phyloP scores from a whole-genome alignment of 1,140 invertebrate genomes.

The Hypothenemus hampei region DNA sequence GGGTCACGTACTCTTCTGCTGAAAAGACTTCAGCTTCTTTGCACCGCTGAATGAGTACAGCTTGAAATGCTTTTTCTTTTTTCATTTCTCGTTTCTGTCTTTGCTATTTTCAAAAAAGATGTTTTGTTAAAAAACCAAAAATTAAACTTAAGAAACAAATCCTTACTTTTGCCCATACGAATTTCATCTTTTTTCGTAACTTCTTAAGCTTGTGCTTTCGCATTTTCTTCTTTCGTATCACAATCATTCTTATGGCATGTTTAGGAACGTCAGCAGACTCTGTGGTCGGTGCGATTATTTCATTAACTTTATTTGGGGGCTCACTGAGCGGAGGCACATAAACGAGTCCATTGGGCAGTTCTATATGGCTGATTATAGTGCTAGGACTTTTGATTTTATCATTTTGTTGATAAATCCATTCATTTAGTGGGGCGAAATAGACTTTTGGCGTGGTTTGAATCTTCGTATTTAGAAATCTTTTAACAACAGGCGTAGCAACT shows the following conservation, averaged over 20 bases:
- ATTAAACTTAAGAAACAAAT: constrained; percentile 1
- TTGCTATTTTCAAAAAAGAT: constrained; percentile 41
- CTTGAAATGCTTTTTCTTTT: constrained; percentile 75
- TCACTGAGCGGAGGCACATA: constrained; percentile 30
- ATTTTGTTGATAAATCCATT: constrained; percentile 36
- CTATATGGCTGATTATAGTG: constrained; percentile 20
- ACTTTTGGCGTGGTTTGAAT: not conserved
- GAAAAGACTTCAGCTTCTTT: constrained; percentile 70
- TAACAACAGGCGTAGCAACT: not conserved
- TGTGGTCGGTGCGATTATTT: constrained; percentile 30
- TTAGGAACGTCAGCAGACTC: constrained; percentile 51
- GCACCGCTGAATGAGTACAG: constrained; percentile 60
- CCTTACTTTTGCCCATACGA: constrained; percentile 61
- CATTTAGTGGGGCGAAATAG: constrained; percentile 13
- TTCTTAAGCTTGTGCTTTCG: constrained; percentile 80
- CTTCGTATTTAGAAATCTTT: constrained; percentile 7
- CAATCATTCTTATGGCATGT: constrained; percentile 65
- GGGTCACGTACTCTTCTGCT: constrained; percentile 63
- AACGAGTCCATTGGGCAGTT: constrained; percentile 33
- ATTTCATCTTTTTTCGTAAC: constrained; percentile 70
- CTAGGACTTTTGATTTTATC: constrained; percentile 29
- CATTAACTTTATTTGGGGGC: constrained; percentile 18
- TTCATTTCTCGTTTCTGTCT: constrained; percentile 60
- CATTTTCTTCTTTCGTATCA: constrained; percentile 78
- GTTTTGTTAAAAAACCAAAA: not conserved